Evolutionary conservation across 1,140 invertebrate species (phyloP).

Genomic region (Cryptotermes secundus): DNA sequence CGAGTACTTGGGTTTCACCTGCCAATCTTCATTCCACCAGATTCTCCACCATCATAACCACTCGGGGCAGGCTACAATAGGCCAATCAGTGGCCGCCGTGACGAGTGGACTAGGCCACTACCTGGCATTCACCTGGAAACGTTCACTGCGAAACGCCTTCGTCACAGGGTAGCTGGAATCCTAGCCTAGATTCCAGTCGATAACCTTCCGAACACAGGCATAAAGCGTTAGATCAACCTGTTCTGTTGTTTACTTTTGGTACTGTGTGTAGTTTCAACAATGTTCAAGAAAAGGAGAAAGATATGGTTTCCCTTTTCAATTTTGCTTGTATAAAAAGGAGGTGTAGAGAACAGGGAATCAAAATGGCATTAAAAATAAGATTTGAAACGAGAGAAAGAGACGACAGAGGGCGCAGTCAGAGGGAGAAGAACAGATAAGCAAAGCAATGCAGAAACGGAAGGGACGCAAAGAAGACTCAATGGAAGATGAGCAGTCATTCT

Average conservation of each 20-base stretch:
- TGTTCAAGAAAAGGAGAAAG: background rate
- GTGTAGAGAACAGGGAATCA: background rate
- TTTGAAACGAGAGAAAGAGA: background rate
- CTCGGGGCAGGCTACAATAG: no score
- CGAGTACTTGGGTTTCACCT: no score
- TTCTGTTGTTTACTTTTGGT: background rate
- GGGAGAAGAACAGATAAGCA: background rate
- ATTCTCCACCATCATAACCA: no score
- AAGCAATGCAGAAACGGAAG: background rate
- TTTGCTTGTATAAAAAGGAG: background rate
- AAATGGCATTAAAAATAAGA: constrained; percentile 20
- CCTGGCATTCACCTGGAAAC: no score
- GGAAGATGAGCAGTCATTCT: background rate
- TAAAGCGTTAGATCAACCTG: no score
- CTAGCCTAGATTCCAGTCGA: no score
- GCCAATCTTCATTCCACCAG: no score
- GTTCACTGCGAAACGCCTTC: no score
- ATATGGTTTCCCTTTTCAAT: background rate
- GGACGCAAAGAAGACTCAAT: background rate
- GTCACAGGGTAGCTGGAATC: no score
- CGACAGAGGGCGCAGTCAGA: background rate
- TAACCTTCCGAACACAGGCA: no score
- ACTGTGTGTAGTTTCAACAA: background rate
- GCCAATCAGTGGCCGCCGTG: no score
- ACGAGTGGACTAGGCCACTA: no score